Evolutionary conservation across 2,113 vertebrate genomes (phyloP).

Genomic region (Charina bottae): DNA sequence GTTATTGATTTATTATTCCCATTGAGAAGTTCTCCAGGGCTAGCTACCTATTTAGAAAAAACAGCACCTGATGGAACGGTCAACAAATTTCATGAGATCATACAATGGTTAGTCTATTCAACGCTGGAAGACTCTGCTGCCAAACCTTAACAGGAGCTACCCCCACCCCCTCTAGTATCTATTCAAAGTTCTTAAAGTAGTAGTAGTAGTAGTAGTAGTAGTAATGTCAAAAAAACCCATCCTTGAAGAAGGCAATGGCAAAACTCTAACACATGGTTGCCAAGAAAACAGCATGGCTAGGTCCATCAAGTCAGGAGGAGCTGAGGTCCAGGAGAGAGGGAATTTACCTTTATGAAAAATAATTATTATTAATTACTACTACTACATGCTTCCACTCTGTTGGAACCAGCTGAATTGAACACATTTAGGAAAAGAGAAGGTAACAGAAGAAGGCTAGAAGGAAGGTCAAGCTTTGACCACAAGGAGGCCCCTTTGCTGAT

Average conservation of each 20-base stretch:
- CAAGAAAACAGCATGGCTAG: not conserved
- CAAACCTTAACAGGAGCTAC: not conserved
- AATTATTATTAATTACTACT: not conserved
- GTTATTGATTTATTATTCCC: not conserved
- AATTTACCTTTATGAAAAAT: not conserved
- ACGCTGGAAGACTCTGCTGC: not conserved
- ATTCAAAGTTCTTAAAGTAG: not conserved
- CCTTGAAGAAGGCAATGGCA: not conserved
- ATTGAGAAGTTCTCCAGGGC: not conserved
- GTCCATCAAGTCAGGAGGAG: not conserved
- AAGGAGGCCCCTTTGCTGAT: conserved; percentile 42
- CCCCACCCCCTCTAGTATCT: not conserved
- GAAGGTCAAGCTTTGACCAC: conserved; percentile 30
- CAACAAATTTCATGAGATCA: not conserved
- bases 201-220: not conserved
- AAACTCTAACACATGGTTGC: not conserved
- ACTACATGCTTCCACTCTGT: not conserved
- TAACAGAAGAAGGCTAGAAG: conserved; percentile 41
- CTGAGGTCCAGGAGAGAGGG: not conserved
- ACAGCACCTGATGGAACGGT: not conserved
- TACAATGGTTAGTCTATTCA: not conserved
- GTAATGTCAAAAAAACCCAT: not conserved
- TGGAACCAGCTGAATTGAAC: not conserved
- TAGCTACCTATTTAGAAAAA: not conserved
- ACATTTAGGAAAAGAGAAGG: conserved; percentile 14